Base-by-base conservation (phyloP, 2,797 vertebrate genomes). In the Tragelaphus oryx region DNA sequence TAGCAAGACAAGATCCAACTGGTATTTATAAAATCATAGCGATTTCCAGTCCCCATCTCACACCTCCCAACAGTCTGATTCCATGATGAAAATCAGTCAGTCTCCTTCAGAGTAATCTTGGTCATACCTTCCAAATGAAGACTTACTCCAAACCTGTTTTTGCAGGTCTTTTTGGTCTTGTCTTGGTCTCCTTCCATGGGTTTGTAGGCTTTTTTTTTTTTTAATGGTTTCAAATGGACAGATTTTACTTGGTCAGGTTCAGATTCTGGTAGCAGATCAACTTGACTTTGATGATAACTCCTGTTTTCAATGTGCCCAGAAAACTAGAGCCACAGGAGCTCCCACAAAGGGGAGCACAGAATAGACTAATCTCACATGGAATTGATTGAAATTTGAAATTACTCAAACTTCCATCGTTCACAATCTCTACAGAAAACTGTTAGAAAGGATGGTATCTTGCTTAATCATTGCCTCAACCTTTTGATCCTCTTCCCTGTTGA, bases 401-500 rank as follows among this genome's bases (percentile, higher is more conserved):
- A 44, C 13, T 20, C 14, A 89, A 22, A 28, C n/a, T 95, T 89
- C 41, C 48, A 79, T 98, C 90, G 80, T 65, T 96, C 65, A 96
- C 83, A 89, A 97, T 94, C 84, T 97, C 96, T 97, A 82, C 87
- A 97, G 95, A 96, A 97, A 97, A 96, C 89, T 97, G 89, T 97
- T 97, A 96, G 97, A 94, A 98, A 86, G 93, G 96, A 97, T 92
- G 93, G 52, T 96, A 96, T 96, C 90, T 97, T 97, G 60, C 96
- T 98, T 98, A 97, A 97, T 98, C 94, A 95, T 95, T 89, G 80
- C 94, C 85, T 95, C 93, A 92, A 97, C 91, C 96, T 78, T 98
- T 92, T 94, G 96, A 96, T 98, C 94, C 59, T 97, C 95, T 96
- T 98, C 96, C 96, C 96, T 97, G 87, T 98, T 97, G 96, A 91